Base-by-base conservation (phyloP, 2,888 invertebrate species). In the Napeogenes inachia region DNA sequence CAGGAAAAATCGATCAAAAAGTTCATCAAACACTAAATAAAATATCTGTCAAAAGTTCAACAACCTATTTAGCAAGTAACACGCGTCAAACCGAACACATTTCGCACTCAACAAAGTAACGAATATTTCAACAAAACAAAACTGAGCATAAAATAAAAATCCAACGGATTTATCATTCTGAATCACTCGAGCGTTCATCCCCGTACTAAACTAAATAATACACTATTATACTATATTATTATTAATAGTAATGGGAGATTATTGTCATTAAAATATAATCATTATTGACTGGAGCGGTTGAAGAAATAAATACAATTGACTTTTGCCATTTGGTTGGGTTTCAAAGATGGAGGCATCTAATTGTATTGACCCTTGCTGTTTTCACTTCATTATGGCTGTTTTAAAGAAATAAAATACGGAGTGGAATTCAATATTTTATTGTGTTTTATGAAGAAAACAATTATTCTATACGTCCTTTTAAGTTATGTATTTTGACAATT, bases 261-360 rank as follows among this genome's bases (percentile, higher is more conserved):
- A 88, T 86, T 87, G 88, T 84, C 86, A 83, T 79, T 80, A 81
- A 75, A 76, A 75, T 73, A 78, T 74, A 77, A 80, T 84, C 84
- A 83, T 83, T 87, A 87, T 85, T 83, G 75, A 74, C 82, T 82
- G 80, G 78, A 85, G 62, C 85, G 87, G 78, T 70, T 85, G 79
- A 79, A 84, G 86, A 87, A 83, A 83, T 86, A 78, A 88, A 83
- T 76, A 89, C 87, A 89, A 89, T 89, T 81, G 86, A 89, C 87
- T 89, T 82, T 89, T 89, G 82, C 87, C 88, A 80, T 86, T 86
- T 79, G 79, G 84, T 68, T 89, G 88, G 66, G 59, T 85, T 73
- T 82, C 85, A 89, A 89, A 89, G 88, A 89, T 81, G 75, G 71
- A 72, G 74, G 76, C 75, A 75, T 85, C 86, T 86, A 85, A 88